A percentile compares a stretch with the other conserved stretches of the same genome.
Evolutionary conservation across 1,140 invertebrate genomes (phyloP).

Genomic region (Halesus radiatus): DNA sequence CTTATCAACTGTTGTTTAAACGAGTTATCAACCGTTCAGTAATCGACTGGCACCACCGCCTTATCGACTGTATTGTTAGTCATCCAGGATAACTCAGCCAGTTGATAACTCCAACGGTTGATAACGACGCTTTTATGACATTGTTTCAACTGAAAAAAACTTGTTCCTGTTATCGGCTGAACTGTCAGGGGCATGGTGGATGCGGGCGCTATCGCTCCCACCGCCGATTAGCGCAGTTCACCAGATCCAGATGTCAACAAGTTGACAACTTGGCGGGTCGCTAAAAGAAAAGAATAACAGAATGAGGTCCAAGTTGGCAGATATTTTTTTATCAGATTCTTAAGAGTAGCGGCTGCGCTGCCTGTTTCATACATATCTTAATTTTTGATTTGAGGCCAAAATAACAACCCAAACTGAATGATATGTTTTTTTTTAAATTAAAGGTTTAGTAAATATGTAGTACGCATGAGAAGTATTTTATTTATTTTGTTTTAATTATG

Average conservation of each 20-base stretch:
- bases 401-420: too few species aligned
- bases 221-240: background rate
- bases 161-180: slow-evolving; percentile 2
- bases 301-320: too few species aligned
- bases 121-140: slow-evolving; percentile 18
- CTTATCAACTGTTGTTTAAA: slow-evolving; percentile 4
- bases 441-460: too few species aligned
- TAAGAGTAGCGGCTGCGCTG: too few species aligned
- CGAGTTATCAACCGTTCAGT: slow-evolving; percentile 2
- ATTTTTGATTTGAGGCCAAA: too few species aligned
- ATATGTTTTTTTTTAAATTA: too few species aligned
- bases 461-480: too few species aligned
- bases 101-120: background rate
- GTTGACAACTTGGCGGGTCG: slow-evolving; percentile 1
- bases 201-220: background rate
- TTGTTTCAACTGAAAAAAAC: slow-evolving; percentile 6
- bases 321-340: too few species aligned
- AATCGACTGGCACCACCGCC: background rate
- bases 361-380: too few species aligned
- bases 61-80: background rate
- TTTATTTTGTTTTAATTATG: too few species aligned
- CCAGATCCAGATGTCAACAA: background rate
- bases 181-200: slow-evolving; percentile 13
- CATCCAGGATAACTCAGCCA: slow-evolving; percentile 14
- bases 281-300: background rate